phyloP scores from a whole-genome alignment of 2,888 invertebrate species.

The Diaphora mendica region DNA sequence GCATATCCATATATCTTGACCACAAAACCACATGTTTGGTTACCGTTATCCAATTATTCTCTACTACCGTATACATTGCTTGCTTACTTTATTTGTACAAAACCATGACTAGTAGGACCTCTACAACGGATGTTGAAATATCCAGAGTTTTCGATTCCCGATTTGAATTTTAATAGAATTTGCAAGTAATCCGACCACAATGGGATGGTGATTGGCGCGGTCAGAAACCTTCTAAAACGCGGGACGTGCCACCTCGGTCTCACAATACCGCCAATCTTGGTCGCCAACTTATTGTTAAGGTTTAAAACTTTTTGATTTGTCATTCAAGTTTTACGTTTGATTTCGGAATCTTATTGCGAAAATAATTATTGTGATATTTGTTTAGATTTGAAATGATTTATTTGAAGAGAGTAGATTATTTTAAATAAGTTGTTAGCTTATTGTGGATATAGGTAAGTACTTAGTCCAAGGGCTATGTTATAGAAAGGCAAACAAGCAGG shows the following conservation, averaged over 20 bases:
- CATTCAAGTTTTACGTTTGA: constrained; percentile 47
- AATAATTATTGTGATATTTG: constrained; percentile 14
- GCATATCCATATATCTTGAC: constrained; percentile 70
- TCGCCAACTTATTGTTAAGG: constrained; percentile 47
- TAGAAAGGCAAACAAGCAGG: too few species aligned
- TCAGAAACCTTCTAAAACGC: constrained; percentile 51
- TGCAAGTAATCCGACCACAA: constrained; percentile 81
- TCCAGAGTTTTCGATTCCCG: constrained; percentile 28
- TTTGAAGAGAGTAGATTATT: neutral
- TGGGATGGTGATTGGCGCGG: constrained; percentile 70
- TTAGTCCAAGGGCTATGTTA: too few species aligned
- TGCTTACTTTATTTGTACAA: constrained; percentile 14
- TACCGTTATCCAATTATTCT: constrained; percentile 46
- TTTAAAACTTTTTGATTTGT: constrained; percentile 56
- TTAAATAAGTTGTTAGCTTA: too few species aligned
- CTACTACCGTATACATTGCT: constrained; percentile 33
- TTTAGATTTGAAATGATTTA: constrained; percentile 7
- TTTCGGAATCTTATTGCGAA: constrained; percentile 22
- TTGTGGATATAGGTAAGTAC: too few species aligned
- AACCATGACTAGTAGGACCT: constrained; percentile 13
- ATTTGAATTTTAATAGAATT: constrained; percentile 63
- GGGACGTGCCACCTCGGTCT: constrained; percentile 48
- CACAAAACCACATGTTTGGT: constrained; percentile 55
- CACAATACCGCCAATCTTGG: constrained; percentile 68
- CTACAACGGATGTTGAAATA: constrained; percentile 49